Evolutionary conservation across 1,140 invertebrate species (phyloP).

Genomic region (Brevipalpus yothersi): DNA sequence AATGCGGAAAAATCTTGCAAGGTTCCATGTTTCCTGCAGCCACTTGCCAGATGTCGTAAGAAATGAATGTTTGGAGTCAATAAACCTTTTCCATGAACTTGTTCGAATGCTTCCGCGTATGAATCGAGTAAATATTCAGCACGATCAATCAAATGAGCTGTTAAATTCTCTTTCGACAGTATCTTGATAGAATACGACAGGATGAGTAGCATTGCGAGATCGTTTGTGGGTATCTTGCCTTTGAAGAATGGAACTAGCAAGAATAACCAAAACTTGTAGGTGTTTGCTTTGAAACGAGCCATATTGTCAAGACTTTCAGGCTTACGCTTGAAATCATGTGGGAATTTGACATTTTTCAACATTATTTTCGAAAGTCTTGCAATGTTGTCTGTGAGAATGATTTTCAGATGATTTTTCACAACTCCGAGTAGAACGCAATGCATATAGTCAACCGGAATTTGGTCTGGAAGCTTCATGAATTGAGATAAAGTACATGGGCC

Average conservation of each 20-base stretch:
- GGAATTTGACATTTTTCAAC: background rate
- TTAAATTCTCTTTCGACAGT: background rate
- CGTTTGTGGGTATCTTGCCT: too few relatives aligned
- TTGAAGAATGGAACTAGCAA: background rate
- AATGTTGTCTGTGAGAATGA: background rate
- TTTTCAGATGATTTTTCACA: background rate
- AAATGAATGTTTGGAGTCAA: background rate
- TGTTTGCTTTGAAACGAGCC: background rate
- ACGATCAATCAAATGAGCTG: background rate
- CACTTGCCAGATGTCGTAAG: background rate
- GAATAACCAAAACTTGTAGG: background rate
- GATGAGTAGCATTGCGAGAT: background rate
- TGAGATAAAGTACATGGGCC: background rate
- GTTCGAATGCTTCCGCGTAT: background rate
- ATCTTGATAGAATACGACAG: background rate
- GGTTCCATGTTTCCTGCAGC: background rate
- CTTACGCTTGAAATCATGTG: background rate
- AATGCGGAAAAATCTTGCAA: background rate
- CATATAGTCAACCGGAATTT: background rate
- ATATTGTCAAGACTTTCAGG: background rate
- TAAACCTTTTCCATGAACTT: background rate
- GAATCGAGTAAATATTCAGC: background rate
- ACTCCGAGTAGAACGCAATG: background rate
- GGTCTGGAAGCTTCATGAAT: background rate
- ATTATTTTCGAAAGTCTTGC: background rate